These are phyloP conservation scores for Trachythela sp. DNA, from an alignment of 64 coral and sea anemone genomes.

Conservation along the genomic window DNA sequence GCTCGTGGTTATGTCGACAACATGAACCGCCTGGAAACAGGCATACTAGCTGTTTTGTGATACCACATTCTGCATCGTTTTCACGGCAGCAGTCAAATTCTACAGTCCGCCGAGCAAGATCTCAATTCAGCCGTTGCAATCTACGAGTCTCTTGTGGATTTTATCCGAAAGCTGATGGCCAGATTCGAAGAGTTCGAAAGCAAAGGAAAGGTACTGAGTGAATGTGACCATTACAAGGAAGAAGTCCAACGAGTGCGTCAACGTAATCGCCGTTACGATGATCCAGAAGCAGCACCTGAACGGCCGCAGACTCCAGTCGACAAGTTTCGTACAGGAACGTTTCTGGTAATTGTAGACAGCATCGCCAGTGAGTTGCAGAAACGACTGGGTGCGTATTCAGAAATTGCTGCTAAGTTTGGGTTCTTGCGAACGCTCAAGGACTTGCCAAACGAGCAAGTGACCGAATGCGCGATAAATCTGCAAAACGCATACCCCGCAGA, in stretches of 20 bases:
- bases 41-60: no score
- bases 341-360: conserved; percentile 1
- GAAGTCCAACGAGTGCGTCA: conserved; percentile 12
- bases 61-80: no score
- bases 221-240: conserved; percentile 4
- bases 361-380: conserved; percentile 16
- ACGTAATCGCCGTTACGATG: conserved; percentile 18
- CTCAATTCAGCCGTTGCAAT: conserved; percentile 17
- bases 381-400: background rate
- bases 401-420: conserved; percentile 6
- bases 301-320: conserved; percentile 8
- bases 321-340: no score
- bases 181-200: conserved; percentile 24
- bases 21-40: no score
- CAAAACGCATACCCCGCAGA: background rate
- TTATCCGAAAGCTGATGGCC: background rate
- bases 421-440: conserved; percentile 12
- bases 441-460: background rate
- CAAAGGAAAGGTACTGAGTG: conserved; percentile 6
- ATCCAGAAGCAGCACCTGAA: conserved; percentile 25
- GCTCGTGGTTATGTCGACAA: no score
- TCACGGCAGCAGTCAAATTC: conserved; percentile 19
- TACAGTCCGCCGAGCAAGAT: conserved; percentile 13
- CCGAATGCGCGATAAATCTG: background rate
- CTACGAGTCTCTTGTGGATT: conserved; percentile 17